A percentile compares a stretch with the other conserved stretches of the same genome.
These are phyloP conservation scores for Neoniphon sammara DNA, from an alignment of 2,797 vertebrate genomes.

Conservation along the genomic window DNA sequence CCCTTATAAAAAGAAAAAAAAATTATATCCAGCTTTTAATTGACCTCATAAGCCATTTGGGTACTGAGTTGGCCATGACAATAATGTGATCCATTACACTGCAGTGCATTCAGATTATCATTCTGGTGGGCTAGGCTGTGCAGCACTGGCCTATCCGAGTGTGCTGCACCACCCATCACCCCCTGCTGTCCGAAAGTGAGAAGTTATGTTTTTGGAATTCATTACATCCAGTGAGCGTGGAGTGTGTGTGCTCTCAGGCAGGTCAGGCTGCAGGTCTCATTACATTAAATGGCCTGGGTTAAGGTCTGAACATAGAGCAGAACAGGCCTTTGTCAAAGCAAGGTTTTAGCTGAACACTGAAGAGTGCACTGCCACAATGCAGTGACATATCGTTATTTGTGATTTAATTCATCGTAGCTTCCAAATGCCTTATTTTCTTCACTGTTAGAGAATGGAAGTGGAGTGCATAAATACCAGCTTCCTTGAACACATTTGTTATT, in stretches of 20 bases:
- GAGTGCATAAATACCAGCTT: too few relatives aligned
- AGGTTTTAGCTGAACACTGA: background rate
- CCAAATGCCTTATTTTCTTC: too few relatives aligned
- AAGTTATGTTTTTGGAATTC: conserved; percentile 43
- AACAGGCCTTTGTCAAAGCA: background rate
- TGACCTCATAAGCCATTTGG: background rate
- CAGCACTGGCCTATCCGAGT: background rate
- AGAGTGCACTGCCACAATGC: background rate
- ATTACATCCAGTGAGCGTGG: conserved; percentile 16
- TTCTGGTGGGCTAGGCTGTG: background rate
- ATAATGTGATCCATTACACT: conserved; percentile 1
- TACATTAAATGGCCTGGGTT: conserved; percentile 12
- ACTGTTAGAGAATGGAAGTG: too few relatives aligned
- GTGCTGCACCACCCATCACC: conserved; percentile 2
- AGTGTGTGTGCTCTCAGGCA: conserved; percentile 11
- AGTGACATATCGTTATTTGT: background rate
- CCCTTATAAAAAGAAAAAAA: background rate
- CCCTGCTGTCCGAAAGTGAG: conserved; percentile 22
- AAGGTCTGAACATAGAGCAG: conserved; percentile 1
- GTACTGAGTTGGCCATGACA: background rate
- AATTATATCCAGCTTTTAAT: background rate
- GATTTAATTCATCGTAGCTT: too few relatives aligned
- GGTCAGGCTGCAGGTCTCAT: conserved; percentile 21
- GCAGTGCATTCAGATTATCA: background rate
- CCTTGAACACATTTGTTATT: too few relatives aligned